Evolutionary conservation across 1,140 invertebrate genomes (phyloP), one percentile per base, ranked within the genome.

Genomic region (Temnothorax nylanderi): DNA sequence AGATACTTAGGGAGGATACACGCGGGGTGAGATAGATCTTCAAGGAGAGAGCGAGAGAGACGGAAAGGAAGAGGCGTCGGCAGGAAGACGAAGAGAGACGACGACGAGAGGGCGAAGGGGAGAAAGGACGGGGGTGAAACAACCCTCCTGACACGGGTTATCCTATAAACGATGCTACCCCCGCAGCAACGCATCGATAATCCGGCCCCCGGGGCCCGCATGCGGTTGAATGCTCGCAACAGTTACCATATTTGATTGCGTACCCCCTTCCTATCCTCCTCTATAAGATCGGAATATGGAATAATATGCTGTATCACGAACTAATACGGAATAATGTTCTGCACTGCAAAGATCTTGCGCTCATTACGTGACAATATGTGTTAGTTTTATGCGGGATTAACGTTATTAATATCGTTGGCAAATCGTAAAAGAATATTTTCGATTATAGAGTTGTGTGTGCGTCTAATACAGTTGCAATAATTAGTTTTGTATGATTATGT

Each of bases 221-320:
- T 95, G 94, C 90, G 93, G 93, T 94, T 95, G 95, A 95, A 86
- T 89, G 94, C 85, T 94, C 93, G 93, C 92, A 94, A 94, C 94
- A 94, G 94, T 95, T 95, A 93, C 94, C 94, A 94, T 94, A 94
- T 95, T 95, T 94, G 94, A 94, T 94, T 94, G 93, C 92, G 92
- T 92, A 77, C 87, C 90, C 91, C 89, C 88, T 89, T 90, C 87
- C 86, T 89, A 88, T 74, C 85, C 84, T 87, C 32, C 32, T 74
- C 56, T 47, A 16, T 32, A 60, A 41, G 80, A 37, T 49, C 41
- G 44, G n/a, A 41, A 62, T 93, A 92, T 91, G 81, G 90, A 91
- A 93, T 93, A 88, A 90, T 78, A 78, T 77, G 32, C 56, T 11
- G 49, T 49, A 47, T 21, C 21, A 6, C 13, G 6, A 69, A 49